Conservation (phyloP, 1,140 invertebrate genomes). For the Glomeris maerens region DNA sequence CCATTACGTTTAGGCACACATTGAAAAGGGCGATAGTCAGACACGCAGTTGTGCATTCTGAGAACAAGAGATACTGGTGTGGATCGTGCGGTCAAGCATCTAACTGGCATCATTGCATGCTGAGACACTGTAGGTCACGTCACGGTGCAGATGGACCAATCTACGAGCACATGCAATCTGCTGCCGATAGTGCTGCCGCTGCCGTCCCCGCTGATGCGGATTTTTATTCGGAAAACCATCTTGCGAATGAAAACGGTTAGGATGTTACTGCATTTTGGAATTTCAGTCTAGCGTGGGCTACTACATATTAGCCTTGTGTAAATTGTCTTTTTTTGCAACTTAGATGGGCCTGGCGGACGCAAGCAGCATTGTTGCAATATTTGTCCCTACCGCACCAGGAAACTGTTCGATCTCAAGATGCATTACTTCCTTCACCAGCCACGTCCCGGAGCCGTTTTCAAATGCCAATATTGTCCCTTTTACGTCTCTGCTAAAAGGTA, state of each 20-base stretch:
- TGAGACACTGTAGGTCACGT: constrained; percentile 56
- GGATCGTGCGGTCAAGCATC: constrained; percentile 21
- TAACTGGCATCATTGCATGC: constrained; percentile 21
- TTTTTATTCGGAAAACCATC: neutral
- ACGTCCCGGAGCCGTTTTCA: constrained; percentile 51
- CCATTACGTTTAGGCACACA: constrained; percentile 16
- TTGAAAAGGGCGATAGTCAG: constrained; percentile 17
- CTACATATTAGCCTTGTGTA: neutral
- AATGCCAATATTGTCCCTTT: constrained; percentile 65
- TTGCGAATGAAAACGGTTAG: neutral
- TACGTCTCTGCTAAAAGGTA: constrained; percentile 48
- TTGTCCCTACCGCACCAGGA: constrained; percentile 56
- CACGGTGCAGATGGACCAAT: constrained; percentile 32
- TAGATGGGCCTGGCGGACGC: neutral
- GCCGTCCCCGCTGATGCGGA: neutral
- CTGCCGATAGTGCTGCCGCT: neutral
- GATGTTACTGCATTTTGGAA: neutral
- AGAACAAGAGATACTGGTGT: constrained; percentile 17
- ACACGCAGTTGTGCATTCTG: constrained; percentile 18
- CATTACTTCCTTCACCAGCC: constrained; percentile 58
- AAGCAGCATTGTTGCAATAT: constrained; percentile 40
- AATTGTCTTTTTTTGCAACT: neutral
- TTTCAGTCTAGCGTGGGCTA: neutral
- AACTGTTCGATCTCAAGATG: constrained; percentile 45
- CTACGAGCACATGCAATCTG: neutral